A percentile compares a stretch with the other conserved stretches of the same genome.
Conservation (phyloP, 1,140 invertebrate species). For the Macrostomum lignano region DNA sequence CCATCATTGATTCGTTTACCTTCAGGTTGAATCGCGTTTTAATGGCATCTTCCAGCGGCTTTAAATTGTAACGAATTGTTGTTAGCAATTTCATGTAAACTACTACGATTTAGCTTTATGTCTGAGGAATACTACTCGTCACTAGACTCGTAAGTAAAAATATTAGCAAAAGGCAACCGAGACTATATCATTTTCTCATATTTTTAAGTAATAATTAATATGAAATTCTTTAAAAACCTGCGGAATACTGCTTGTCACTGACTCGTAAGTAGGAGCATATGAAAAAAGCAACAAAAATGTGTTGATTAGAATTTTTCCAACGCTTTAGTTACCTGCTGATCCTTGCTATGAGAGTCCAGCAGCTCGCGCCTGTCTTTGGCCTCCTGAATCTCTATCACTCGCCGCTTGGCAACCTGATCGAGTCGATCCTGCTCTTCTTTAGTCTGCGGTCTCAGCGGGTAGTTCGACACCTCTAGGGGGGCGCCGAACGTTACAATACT, state of each 20-base stretch:
- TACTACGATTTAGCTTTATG: too few relatives aligned
- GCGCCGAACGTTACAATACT: conserved; percentile 21
- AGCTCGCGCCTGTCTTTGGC: conserved; percentile 9
- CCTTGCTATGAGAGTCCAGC: conserved; percentile 1
- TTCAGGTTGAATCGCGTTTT: too few relatives aligned
- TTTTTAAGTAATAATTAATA: background rate
- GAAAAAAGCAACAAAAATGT: conserved; percentile 4
- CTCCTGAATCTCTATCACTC: conserved; percentile 20
- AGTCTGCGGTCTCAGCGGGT: conserved; percentile 16
- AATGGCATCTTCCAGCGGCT: too few relatives aligned
- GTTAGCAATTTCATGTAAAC: too few relatives aligned
- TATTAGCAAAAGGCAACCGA: too few relatives aligned
- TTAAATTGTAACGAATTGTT: too few relatives aligned
- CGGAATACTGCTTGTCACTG: background rate
- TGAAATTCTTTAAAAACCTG: background rate
- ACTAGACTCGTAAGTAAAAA: too few relatives aligned
- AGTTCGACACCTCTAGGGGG: conserved; percentile 21
- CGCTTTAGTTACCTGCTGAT: background rate
- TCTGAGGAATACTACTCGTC: too few relatives aligned
- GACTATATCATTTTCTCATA: background rate
- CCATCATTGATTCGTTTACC: too few relatives aligned
- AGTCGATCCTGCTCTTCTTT: conserved; percentile 11
- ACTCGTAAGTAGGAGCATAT: background rate
- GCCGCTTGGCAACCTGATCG: conserved; percentile 12
- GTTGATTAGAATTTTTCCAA: background rate